Evolutionary conservation across 1,140 invertebrate genomes (phyloP).

Genomic region (Lepeophtheirus salmonis): DNA sequence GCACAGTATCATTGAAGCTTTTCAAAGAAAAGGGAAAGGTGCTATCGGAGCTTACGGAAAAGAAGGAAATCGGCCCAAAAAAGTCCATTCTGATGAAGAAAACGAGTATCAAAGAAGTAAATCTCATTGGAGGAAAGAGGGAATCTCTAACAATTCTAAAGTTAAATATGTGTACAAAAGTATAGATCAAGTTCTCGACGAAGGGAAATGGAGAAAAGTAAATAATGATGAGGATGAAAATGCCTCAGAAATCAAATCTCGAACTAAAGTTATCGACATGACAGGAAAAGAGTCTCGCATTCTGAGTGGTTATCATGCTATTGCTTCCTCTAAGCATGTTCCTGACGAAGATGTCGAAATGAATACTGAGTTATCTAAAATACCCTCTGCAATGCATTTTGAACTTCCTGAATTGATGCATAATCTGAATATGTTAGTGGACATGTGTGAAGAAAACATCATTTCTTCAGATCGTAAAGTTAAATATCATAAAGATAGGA

Average conservation of each 20-base stretch:
- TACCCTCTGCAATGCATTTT: slow-evolving; percentile 27
- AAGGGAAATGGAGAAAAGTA: slow-evolving; percentile 31
- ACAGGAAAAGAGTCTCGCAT: slow-evolving; percentile 84
- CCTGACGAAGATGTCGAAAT: slow-evolving; percentile 31
- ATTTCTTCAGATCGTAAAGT: slow-evolving; percentile 64
- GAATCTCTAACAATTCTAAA: slow-evolving; percentile 34
- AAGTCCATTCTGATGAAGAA: slow-evolving; percentile 38
- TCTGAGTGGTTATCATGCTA: slow-evolving; percentile 81
- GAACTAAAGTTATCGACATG: slow-evolving; percentile 97
- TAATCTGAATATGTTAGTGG: slow-evolving; percentile 74
- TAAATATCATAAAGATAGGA: slow-evolving; percentile 50
- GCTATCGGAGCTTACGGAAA: slow-evolving; percentile 73
- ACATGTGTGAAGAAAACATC: slow-evolving; percentile 86
- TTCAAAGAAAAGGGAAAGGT: slow-evolving; percentile 70
- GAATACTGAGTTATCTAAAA: not conserved
- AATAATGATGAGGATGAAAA: slow-evolving; percentile 17
- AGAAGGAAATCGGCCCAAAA: slow-evolving; percentile 31
- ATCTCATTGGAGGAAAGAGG: slow-evolving; percentile 41
- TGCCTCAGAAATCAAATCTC: no score
- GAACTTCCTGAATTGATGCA: slow-evolving; percentile 69
- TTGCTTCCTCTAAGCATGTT: slow-evolving; percentile 39
- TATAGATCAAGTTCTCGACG: slow-evolving; percentile 77
- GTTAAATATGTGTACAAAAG: slow-evolving; percentile 65
- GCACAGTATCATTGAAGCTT: slow-evolving; percentile 76
- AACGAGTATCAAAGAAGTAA: slow-evolving; percentile 39